Conservation (phyloP, 2,888 invertebrate species). For the Noctua pronuba region DNA sequence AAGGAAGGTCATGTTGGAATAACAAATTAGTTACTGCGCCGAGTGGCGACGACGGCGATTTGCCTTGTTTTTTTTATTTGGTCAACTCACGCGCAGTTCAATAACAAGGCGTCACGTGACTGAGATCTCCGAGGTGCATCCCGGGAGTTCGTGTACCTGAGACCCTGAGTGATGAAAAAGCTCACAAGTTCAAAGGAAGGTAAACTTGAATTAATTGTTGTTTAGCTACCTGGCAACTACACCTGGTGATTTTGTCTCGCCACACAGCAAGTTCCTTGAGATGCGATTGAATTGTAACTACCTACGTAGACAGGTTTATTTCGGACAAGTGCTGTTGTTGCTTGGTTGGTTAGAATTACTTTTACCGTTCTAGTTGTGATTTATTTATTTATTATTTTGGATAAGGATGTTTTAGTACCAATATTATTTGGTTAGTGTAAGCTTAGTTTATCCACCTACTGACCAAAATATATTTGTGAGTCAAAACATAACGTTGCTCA, state of each 20-base stretch:
- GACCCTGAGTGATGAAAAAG: slow-evolving; percentile 43
- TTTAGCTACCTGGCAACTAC: slow-evolving; percentile 78
- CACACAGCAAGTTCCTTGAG: slow-evolving; percentile 67
- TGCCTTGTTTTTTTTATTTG: slow-evolving; percentile 70
- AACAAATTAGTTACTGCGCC: slow-evolving; percentile 76
- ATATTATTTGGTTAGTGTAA: background rate
- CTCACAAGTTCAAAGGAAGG: slow-evolving; percentile 57
- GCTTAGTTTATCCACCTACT: background rate
- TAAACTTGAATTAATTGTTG: slow-evolving; percentile 55
- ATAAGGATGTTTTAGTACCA: background rate
- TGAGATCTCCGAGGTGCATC: slow-evolving; percentile 45
- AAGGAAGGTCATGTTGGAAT: slow-evolving; percentile 84
- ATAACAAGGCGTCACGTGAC: slow-evolving; percentile 70
- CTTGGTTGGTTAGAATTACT: slow-evolving; percentile 22
- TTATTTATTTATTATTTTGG: slow-evolving; percentile 2
- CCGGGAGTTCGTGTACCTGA: slow-evolving; percentile 43
- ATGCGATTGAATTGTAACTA: slow-evolving; percentile 59
- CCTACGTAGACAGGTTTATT: slow-evolving; percentile 37
- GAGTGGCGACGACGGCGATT: slow-evolving; percentile 64
- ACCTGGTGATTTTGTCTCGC: slow-evolving; percentile 77
- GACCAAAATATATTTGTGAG: background rate
- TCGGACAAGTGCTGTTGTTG: slow-evolving; percentile 42
- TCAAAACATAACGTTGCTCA: background rate
- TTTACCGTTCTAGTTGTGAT: slow-evolving; percentile 26
- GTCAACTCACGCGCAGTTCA: slow-evolving; percentile 69